Base-by-base conservation (phyloP, 2,888 invertebrate species). In the Chymomyza caudatula region DNA sequence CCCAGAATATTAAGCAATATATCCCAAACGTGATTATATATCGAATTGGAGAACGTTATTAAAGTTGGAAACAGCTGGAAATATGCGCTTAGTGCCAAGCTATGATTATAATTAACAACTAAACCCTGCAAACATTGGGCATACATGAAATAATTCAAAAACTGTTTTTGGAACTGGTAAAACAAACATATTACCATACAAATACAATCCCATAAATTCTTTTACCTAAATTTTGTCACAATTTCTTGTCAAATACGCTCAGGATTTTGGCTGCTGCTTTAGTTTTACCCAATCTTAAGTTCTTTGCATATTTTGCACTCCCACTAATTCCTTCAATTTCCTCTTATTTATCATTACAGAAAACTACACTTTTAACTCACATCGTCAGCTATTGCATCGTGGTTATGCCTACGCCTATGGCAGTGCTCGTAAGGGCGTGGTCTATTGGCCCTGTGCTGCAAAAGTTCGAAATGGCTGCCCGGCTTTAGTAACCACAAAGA, bases 151-250 rank as follows among this genome's bases (percentile, higher is more conserved):
- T n/a, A n/a, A n/a, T n/a, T n/a, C n/a, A n/a, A n/a, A n/a, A n/a
- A n/a, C n/a, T n/a, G n/a, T n/a, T n/a, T n/a, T n/a, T n/a, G n/a
- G n/a, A n/a, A n/a, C n/a, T n/a, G n/a, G n/a, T n/a, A n/a, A n/a
- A 56, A 53, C 53, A 58, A 57, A 62, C 42, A 6, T 29, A n/a
- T 61, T 23, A 4, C n/a, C n/a, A n/a, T n/a, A 43, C n/a, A 51
- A 15, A 57, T 4, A 23, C 15, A 22, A 17, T 25, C 29, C 29
- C 23, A 25, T 13, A 11, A 15, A 25, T 54, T 3, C 2, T 54
- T 22, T 54, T 1, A 19, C 20, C 17, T 54, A 19, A 6, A 25
- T 25, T 25, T 25, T 25, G 4, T 6, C 25, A 6, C 23, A 23
- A n/a, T n/a, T n/a, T n/a, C n/a, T n/a, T n/a, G n/a, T n/a, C n/a